Conservation (phyloP, 1,140 invertebrate genomes). For the Helicoverpa zea region DNA sequence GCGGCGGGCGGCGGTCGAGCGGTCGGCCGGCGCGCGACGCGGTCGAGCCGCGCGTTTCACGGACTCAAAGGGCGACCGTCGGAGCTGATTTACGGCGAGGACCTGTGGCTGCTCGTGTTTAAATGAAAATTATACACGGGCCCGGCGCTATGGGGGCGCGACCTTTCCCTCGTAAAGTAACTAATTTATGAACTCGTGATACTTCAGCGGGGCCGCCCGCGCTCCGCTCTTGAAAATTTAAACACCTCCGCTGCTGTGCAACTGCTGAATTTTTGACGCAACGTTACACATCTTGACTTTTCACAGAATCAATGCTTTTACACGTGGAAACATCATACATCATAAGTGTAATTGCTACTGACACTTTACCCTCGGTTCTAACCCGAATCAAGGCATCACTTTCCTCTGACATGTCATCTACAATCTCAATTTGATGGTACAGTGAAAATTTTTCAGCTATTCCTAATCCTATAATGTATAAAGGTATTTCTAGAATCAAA, state of each 20-base stretch:
- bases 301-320: conserved; percentile 50
- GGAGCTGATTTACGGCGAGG: conserved; percentile 75
- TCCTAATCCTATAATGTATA: no score
- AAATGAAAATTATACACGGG: conserved; percentile 81
- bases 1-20: conserved; percentile 31
- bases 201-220: conserved; percentile 67
- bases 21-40: conserved; percentile 44
- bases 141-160: conserved; percentile 66
- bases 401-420: neutral
- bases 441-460: no score
- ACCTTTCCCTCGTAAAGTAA: conserved; percentile 79
- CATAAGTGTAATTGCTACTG: neutral
- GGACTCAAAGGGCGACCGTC: conserved; percentile 70
- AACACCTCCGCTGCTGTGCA: conserved; percentile 64
- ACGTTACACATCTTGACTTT: conserved; percentile 66
- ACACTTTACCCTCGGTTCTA: neutral
- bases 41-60: conserved; percentile 57
- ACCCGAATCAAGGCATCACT: neutral
- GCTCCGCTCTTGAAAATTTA: conserved; percentile 77
- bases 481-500: no score
- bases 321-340: conserved; percentile 24
- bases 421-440: neutral
- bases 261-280: conserved; percentile 64
- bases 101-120: conserved; percentile 76
- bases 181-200: conserved; percentile 81